Conservation (phyloP, 2,113 vertebrate species). For the Phasianus colchicus region DNA sequence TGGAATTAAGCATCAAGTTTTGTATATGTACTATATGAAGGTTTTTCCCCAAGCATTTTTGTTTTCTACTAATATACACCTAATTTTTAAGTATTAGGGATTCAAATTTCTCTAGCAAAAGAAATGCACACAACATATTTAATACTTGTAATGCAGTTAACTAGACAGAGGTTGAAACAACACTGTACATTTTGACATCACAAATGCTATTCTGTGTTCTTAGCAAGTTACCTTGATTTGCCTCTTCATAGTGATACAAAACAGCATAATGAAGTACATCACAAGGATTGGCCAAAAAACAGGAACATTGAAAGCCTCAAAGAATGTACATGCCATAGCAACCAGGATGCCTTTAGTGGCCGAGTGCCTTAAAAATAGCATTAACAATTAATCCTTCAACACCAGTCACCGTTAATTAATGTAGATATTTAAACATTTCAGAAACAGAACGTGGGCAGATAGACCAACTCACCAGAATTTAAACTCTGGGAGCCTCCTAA, state of each 20-base stretch:
- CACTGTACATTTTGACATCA: background rate
- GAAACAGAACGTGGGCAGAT: background rate
- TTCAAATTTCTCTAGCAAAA: background rate
- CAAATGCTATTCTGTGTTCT: background rate
- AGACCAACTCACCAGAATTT: slow-evolving; percentile 93
- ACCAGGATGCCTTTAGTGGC: slow-evolving; percentile 97
- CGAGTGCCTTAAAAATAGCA: slow-evolving; percentile 87
- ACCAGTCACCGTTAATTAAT: background rate
- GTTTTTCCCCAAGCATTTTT: background rate
- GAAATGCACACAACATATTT: background rate
- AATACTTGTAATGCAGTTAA: background rate
- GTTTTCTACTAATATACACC: background rate
- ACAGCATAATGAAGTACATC: slow-evolving; percentile 99
- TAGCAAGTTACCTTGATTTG: slow-evolving; percentile 92
- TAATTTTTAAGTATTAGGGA: background rate
- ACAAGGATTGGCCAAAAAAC: slow-evolving; percentile 99
- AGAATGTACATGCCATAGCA: slow-evolving; percentile 98
- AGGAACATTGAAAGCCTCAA: slow-evolving; percentile 97
- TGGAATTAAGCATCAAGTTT: background rate
- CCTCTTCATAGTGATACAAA: slow-evolving; percentile 99
- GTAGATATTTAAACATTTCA: background rate
- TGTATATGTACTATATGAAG: background rate
- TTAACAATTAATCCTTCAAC: background rate
- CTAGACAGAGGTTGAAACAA: background rate
- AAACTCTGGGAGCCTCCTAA: slow-evolving; percentile 97